phyloP scores from a whole-genome alignment of 1,140 invertebrate genomes.

The Lordiphosa stackelbergi region DNA sequence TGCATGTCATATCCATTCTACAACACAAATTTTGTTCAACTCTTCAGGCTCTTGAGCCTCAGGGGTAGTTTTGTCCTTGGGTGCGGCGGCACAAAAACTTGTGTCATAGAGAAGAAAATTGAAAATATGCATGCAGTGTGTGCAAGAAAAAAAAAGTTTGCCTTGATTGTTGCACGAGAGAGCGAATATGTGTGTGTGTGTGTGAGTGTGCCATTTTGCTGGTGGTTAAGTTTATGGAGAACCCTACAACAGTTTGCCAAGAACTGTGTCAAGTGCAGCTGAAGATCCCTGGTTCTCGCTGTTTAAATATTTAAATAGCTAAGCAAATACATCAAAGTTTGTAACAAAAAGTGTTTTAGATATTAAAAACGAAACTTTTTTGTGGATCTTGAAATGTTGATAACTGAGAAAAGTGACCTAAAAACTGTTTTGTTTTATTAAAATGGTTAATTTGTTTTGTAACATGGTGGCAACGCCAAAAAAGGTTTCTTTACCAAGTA shows the following conservation, averaged over 20 bases:
- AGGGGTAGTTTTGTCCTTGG: slow-evolving; percentile 32
- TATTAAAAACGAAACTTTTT: no score
- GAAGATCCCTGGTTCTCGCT: slow-evolving; percentile 11
- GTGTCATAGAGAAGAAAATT: slow-evolving; percentile 58
- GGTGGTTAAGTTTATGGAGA: slow-evolving; percentile 39
- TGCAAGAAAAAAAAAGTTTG: slow-evolving; percentile 55
- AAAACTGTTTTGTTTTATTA: no score
- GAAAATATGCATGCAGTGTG: slow-evolving; percentile 62
- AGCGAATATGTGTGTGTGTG: slow-evolving; percentile 16
- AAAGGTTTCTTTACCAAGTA: no score
- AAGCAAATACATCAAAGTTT: slow-evolving; percentile 1
- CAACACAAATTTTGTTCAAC: slow-evolving; percentile 22
- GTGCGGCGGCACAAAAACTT: slow-evolving; percentile 45
- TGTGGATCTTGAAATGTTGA: no score
- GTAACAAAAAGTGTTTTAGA: no score
- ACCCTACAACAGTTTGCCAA: slow-evolving; percentile 20
- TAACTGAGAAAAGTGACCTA: no score
- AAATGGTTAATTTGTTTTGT: no score
- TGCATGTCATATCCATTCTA: slow-evolving; percentile 42
- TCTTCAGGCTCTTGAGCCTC: slow-evolving; percentile 14
- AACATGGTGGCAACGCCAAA: no score
- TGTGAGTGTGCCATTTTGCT: slow-evolving; percentile 28
- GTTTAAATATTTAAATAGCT: slow-evolving; percentile 44
- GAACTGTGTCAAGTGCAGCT: slow-evolving; percentile 61
- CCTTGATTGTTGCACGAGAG: slow-evolving; percentile 33